Evolutionary conservation across 1,140 invertebrate genomes (phyloP).

Genomic region (Drosophila obscura): DNA sequence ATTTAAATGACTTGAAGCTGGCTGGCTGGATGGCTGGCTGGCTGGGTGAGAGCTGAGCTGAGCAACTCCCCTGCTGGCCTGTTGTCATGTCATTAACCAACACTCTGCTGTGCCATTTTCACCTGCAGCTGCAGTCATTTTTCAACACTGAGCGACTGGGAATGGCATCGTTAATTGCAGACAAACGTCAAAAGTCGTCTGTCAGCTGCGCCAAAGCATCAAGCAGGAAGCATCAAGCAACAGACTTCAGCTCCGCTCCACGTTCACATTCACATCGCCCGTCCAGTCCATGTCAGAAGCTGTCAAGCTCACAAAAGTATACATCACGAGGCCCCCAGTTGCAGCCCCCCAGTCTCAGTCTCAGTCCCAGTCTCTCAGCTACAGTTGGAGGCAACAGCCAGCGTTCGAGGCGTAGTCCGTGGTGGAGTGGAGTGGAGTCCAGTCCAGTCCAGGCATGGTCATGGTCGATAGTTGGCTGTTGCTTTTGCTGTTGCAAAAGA

Average conservation of each 20-base stretch:
- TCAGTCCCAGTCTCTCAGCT: neutral
- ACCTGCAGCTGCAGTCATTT: slow-evolving; percentile 75
- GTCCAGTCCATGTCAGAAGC: slow-evolving; percentile 61
- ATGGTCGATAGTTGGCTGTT: slow-evolving; percentile 73
- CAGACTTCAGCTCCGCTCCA: slow-evolving; percentile 26
- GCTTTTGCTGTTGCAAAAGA: slow-evolving; percentile 70
- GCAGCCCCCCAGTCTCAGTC: slow-evolving; percentile 15
- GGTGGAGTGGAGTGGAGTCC: too few relatives aligned
- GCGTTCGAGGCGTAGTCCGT: too few relatives aligned
- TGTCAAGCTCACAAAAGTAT: slow-evolving; percentile 67
- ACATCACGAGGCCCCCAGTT: slow-evolving; percentile 32
- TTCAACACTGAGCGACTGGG: slow-evolving; percentile 63
- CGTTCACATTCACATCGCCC: slow-evolving; percentile 28
- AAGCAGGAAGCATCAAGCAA: slow-evolving; percentile 33
- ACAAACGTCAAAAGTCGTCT: slow-evolving; percentile 79
- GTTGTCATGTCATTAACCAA: slow-evolving; percentile 76
- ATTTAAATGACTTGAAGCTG: slow-evolving; percentile 61
- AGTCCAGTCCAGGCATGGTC: slow-evolving; percentile 47
- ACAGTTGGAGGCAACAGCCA: neutral
- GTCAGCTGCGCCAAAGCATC: slow-evolving; percentile 49
- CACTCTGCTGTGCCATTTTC: slow-evolving; percentile 75
- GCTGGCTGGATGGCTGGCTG: slow-evolving; percentile 1
- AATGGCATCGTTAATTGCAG: slow-evolving; percentile 73
- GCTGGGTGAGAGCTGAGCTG: neutral
- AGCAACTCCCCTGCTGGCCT: slow-evolving; percentile 13